Evolutionary conservation across 2,888 invertebrate species (phyloP), one percentile per base, ranked within the genome.

Genomic region (Dolichomitus sp.): DNA sequence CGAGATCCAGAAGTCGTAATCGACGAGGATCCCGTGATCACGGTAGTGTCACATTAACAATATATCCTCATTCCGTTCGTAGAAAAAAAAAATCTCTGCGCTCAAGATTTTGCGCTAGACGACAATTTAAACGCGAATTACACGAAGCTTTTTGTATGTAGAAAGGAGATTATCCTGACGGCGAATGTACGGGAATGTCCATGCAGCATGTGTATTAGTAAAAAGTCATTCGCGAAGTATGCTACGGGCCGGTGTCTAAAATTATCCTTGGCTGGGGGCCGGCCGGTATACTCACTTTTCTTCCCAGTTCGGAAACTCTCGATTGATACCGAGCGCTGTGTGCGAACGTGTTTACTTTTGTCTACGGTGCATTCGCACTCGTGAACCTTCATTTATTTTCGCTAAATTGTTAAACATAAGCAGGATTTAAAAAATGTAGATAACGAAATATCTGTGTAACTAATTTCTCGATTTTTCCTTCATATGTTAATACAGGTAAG

Each of bases 1-100:
- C 92, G 75, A 90, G 92, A 87, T 92, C 92, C 75, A 89, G 91
- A 84, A 92, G 92, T 86, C 91, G 91, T 73, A 92, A 88, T 87
- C 91, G 92, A 76, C 90, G 91, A 30, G 88, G 90, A 75, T 92
- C 92, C 82, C 89, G 88, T 74, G 92, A 92, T 87, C 92, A 92
- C 83, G 92, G 92, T 93, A 91, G 81, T 82, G 73, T 54, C 54
- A 17, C 12, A 63, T 73, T 50, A 50, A 30, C 37, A 37, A 19
- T 48, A 4, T 17, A n/a, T 33, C 14, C 33, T 33, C 30, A 33
- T 33, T n/a, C 14, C 9, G n/a, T 33, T 33, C 7, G 57, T 14
- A 7, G 9, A 37, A 7, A 33, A n/a, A 33, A 33, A 42, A 63
- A 40, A 42, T 40, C 61, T 40, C 11, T 11, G 33, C 11, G 37